These are phyloP conservation scores for Pseudomyrmex sp. DNA, from an alignment of 1,140 invertebrate genomes.

Conservation along the genomic window DNA sequence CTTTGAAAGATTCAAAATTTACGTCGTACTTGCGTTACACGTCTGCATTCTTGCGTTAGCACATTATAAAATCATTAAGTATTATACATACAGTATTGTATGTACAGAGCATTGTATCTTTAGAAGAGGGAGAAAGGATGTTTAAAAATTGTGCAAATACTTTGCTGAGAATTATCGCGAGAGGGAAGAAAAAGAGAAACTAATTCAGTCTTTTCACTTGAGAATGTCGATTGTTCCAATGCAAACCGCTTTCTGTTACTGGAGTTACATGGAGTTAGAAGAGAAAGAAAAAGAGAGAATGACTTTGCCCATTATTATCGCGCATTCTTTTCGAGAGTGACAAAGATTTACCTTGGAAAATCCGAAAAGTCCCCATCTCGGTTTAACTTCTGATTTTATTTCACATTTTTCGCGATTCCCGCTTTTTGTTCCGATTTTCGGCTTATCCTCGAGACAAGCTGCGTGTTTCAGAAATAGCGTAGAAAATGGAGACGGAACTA, in stretches of 20 bases:
- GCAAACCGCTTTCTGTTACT: neutral
- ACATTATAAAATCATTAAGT: neutral
- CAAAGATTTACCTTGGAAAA: neutral
- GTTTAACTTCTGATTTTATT: conserved; percentile 9
- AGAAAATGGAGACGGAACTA: conserved; percentile 52
- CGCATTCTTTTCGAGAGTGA: neutral
- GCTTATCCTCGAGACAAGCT: conserved; percentile 38
- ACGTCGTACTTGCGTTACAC: conserved; percentile 2
- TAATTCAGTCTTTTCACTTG: neutral
- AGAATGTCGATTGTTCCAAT: neutral
- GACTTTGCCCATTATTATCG: neutral
- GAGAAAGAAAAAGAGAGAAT: too few relatives aligned
- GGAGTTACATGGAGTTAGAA: too few relatives aligned
- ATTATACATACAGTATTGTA: neutral
- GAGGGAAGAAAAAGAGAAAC: neutral
- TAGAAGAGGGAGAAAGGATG: neutral
- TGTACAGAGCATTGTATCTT: neutral
- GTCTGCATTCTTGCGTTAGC: neutral
- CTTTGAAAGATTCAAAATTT: conserved; percentile 33
- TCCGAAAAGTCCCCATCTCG: neutral
- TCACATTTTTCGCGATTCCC: conserved; percentile 40
- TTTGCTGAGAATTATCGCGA: too few relatives aligned
- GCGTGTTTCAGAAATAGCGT: conserved; percentile 32
- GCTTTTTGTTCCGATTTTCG: conserved; percentile 28
- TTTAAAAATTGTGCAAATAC: neutral